Evolutionary conservation across 1,140 invertebrate species (phyloP).

Genomic region (Zaprionus lachaisei): DNA sequence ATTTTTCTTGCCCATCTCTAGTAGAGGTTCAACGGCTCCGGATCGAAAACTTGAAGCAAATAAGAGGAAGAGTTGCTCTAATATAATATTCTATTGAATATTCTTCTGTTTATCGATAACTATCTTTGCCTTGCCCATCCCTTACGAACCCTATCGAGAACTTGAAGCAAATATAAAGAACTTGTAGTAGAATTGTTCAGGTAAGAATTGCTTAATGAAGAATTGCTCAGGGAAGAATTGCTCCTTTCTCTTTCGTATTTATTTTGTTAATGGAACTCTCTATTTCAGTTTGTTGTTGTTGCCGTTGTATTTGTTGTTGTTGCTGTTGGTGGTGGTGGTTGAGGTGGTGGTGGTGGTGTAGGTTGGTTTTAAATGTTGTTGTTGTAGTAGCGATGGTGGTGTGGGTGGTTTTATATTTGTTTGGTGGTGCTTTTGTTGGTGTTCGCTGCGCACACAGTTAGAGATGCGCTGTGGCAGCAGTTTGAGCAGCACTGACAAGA

Average conservation of each 20-base stretch:
- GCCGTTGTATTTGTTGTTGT: constrained; percentile 31
- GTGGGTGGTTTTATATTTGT: constrained; percentile 29
- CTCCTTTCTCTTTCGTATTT: constrained; percentile 53
- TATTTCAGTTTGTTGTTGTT: constrained; percentile 39
- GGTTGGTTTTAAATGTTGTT: constrained; percentile 24
- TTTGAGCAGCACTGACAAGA: constrained; percentile 43
- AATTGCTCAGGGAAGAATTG: constrained; percentile 67
- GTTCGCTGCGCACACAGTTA: constrained; percentile 37
- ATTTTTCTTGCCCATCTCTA: no score
- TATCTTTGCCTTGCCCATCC: background rate
- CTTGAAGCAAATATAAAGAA: constrained; percentile 31
- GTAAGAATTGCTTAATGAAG: constrained; percentile 48
- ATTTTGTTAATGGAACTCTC: constrained; percentile 35
- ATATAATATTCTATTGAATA: background rate
- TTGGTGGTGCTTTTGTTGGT: constrained; percentile 48
- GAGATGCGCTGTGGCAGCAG: constrained; percentile 48
- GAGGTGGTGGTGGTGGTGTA: constrained; percentile 31
- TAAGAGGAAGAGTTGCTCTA: no score
- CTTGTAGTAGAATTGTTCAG: constrained; percentile 51
- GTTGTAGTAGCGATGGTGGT: constrained; percentile 49
- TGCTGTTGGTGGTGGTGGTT: constrained; percentile 44
- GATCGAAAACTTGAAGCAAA: no score
- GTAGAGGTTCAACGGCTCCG: no score
- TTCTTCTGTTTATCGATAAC: background rate
- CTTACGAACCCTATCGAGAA: background rate